phyloP scores from a whole-genome alignment of 2,888 invertebrate genomes.

The Alviniconcha strummeri region DNA sequence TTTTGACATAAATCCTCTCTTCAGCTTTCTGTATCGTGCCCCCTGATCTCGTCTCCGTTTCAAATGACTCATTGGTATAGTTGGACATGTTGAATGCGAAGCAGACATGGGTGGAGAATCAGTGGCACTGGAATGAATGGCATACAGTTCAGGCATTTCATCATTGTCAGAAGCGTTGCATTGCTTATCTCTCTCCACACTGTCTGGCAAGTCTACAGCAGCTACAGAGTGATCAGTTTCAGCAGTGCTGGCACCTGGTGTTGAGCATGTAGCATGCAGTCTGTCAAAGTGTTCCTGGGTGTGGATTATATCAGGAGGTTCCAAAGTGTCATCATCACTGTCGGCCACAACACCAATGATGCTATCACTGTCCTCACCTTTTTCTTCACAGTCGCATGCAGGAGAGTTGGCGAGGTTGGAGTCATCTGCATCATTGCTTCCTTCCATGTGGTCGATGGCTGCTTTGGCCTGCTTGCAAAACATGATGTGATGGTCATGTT shows the following conservation, averaged over 20 bases:
- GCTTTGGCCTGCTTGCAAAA: neutral
- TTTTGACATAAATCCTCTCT: too few species aligned
- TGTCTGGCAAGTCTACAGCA: neutral
- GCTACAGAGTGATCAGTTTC: neutral
- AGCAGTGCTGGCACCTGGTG: neutral
- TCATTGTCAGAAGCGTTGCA: neutral
- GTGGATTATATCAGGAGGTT: too few species aligned
- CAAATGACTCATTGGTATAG: too few species aligned
- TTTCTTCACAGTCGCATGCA: too few species aligned
- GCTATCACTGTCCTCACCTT: neutral
- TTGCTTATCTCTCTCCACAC: neutral
- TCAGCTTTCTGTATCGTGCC: too few species aligned
- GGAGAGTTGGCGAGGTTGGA: neutral
- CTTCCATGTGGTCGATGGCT: neutral
- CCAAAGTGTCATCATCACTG: too few species aligned
- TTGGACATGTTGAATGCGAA: too few species aligned
- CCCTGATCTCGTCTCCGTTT: too few species aligned
- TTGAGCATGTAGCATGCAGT: too few species aligned
- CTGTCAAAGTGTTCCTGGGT: too few species aligned
- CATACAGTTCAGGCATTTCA: constrained; percentile 4
- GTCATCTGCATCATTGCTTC: neutral
- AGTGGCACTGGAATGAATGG: neutral
- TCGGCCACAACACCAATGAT: too few species aligned
- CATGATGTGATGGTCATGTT: neutral
- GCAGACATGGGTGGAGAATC: neutral